phyloP scores from a whole-genome alignment of 2,888 invertebrate genomes.

The Vandiemenella viatica region DNA sequence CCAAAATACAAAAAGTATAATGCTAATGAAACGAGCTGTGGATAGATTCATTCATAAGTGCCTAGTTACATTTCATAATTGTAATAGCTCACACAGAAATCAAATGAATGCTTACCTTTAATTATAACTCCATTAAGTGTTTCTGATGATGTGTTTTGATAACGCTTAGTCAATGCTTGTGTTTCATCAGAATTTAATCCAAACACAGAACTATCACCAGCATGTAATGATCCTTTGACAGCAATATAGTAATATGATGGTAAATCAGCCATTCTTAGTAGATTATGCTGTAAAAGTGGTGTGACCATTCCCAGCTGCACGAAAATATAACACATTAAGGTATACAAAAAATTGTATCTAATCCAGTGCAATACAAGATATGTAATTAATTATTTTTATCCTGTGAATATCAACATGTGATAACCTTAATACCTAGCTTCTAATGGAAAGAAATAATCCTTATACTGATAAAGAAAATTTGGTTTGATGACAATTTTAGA shows the following conservation, averaged over 20 bases:
- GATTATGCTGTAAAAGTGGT: not conserved
- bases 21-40: too few relatives aligned
- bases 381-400: too few relatives aligned
- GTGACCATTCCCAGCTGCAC: not conserved
- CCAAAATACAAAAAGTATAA: too few relatives aligned
- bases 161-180: slow-evolving; percentile 52
- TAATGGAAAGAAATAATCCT: too few relatives aligned
- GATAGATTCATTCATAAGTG: too few relatives aligned
- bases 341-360: not conserved
- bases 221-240: slow-evolving; percentile 64
- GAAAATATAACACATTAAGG: not conserved
- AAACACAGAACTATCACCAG: slow-evolving; percentile 57
- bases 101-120: slow-evolving; percentile 31
- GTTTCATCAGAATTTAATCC: slow-evolving; percentile 56
- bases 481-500: too few relatives aligned
- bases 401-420: too few relatives aligned
- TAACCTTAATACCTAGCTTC: too few relatives aligned
- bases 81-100: too few relatives aligned
- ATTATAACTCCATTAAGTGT: slow-evolving; percentile 55
- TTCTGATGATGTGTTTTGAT: slow-evolving; percentile 40
- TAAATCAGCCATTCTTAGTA: slow-evolving; percentile 1
- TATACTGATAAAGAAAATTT: too few relatives aligned
- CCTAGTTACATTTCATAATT: too few relatives aligned
- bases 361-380: too few relatives aligned
- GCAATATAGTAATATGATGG: slow-evolving; percentile 52